Conservation (phyloP, 2,888 invertebrate species). For the Clivina fossor region DNA sequence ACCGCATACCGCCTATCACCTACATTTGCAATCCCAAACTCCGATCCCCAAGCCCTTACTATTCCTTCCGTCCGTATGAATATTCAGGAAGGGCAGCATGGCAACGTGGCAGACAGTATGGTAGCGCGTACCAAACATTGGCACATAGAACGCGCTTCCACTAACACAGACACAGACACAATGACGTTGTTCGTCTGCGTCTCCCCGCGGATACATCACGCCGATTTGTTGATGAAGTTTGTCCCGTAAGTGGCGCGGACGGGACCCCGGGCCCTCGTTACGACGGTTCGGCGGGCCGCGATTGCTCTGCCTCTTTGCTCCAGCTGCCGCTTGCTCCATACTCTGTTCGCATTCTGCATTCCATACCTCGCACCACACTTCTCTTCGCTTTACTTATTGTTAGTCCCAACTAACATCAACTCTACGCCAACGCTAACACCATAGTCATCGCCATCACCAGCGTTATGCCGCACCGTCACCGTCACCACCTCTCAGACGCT, state of each 20-base stretch:
- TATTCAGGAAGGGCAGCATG: constrained; percentile 20
- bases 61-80: no score
- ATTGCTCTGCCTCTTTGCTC: constrained; percentile 18
- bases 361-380: no score
- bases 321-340: no score
- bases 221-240: constrained; percentile 34
- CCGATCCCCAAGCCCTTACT: background rate
- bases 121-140: background rate
- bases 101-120: background rate
- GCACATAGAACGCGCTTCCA: constrained; percentile 5
- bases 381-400: no score
- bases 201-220: constrained; percentile 32
- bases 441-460: constrained; percentile 2
- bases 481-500: constrained; percentile 3
- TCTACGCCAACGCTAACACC: constrained; percentile 1
- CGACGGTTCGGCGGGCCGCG: constrained; percentile 27
- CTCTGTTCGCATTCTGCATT: no score
- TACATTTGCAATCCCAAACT: background rate
- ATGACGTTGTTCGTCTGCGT: background rate
- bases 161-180: no score
- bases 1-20: no score
- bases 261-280: constrained; percentile 28
- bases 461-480: background rate
- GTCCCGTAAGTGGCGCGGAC: constrained; percentile 31
- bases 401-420: no score